These are phyloP conservation scores for Eupsittula cactorum DNA, from an alignment of 2,113 vertebrate genomes.

Conservation along the genomic window DNA sequence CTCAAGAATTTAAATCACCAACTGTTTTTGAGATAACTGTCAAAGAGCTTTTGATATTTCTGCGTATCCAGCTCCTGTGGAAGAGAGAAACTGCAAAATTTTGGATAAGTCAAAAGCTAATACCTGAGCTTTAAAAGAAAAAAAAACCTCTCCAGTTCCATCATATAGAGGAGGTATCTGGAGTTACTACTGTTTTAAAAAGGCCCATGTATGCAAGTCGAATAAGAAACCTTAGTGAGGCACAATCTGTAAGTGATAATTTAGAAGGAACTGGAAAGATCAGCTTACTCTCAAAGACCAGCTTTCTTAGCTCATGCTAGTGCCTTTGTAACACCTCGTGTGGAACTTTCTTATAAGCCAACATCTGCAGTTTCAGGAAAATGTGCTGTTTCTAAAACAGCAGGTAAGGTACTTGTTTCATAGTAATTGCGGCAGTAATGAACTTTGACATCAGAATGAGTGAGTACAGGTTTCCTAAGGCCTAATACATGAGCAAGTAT, in stretches of 20 bases:
- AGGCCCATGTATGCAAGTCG: neutral
- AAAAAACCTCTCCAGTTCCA: neutral
- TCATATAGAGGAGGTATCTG: neutral
- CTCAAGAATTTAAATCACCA: neutral
- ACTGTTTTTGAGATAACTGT: neutral
- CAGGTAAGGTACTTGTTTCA: neutral
- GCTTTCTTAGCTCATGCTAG: neutral
- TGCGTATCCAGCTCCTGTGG: fast-evolving
- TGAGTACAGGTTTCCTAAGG: neutral
- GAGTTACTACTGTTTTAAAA: neutral
- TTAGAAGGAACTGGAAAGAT: neutral
- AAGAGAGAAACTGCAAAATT: neutral
- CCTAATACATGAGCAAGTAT: neutral
- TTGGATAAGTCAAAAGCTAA: neutral
- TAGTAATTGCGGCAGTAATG: neutral
- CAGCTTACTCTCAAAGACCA: neutral
- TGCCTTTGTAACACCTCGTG: neutral
- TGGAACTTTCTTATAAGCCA: neutral
- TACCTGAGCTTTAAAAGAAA: neutral
- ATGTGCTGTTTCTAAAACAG: neutral
- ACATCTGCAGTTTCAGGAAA: neutral
- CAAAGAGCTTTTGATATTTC: neutral
- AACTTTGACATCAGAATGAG: neutral
- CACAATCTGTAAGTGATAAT: neutral
- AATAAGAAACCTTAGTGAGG: neutral